A percentile compares a stretch with the other conserved stretches of the same genome.
Conservation (phyloP, 2,888 invertebrate genomes). For the Nephrotoma flavescens region DNA sequence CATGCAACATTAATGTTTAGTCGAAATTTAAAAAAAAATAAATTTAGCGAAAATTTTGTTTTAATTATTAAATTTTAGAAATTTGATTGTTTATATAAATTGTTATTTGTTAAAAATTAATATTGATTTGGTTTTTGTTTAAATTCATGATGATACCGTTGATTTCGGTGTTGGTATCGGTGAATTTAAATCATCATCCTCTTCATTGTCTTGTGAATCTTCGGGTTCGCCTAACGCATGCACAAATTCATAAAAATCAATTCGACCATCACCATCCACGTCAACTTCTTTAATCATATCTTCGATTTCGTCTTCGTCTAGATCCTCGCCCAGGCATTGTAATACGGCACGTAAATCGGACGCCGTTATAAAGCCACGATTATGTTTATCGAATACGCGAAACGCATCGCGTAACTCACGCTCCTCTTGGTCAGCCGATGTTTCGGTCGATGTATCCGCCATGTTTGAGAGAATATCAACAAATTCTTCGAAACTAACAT, state of each 20-base stretch:
- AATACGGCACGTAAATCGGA: conserved; percentile 75
- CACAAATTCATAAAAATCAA: conserved; percentile 81
- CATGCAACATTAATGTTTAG: background rate
- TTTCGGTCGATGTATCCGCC: conserved; percentile 46
- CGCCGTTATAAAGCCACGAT: conserved; percentile 79
- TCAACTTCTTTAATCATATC: conserved; percentile 96
- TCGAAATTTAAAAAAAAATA: background rate
- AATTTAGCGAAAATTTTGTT: background rate
- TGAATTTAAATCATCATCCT: conserved; percentile 41
- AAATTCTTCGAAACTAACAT: conserved; percentile 79
- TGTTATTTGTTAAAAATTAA: background rate
- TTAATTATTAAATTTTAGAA: background rate
- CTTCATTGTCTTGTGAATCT: conserved; percentile 61
- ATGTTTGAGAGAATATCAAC: conserved; percentile 69
- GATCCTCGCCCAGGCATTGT: conserved; percentile 76
- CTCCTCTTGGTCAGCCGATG: conserved; percentile 64
- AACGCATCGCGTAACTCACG: conserved; percentile 73
- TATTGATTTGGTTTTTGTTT: background rate
- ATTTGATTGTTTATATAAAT: background rate
- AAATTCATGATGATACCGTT: conserved; percentile 10
- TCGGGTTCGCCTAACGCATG: conserved; percentile 76
- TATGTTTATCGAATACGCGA: conserved; percentile 80
- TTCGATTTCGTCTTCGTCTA: conserved; percentile 85
- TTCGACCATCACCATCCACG: conserved; percentile 84
- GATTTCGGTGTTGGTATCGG: conserved; percentile 27